Base-by-base conservation (phyloP, 2,888 invertebrate genomes). In the Cataglyphis altisquamis region DNA sequence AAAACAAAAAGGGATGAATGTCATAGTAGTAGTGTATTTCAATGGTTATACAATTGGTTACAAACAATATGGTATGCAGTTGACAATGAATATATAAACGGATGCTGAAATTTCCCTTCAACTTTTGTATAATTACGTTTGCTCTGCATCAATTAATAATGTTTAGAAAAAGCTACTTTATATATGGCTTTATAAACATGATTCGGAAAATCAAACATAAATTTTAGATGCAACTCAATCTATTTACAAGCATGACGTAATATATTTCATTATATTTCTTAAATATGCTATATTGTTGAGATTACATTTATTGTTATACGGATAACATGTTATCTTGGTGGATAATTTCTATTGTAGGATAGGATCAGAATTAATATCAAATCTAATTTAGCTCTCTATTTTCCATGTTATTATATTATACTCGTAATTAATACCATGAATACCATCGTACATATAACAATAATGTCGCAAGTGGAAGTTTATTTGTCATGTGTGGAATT, bases 331-430 rank as follows among this genome's bases (percentile, higher is more conserved):
- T 66, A 64, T 75, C 48, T 48, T 75, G 25, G 36, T 18, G 8
- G 15, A 52, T 66, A 66, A 25, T 66, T 10, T 48, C 18, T 36
- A 25, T 66, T 52, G 64, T 41, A 68, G 29, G 18, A 41, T 15
- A 15, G 3, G 4, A 1, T 41, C 25, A 15, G 2, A 74, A 21
- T 63, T 77, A 77, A 77, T 57, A 55, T 68, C 55, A 29, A 29
- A 64, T 25, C 62, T 67, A 67, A 75, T 75, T 52, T 67, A 39
- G 18, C 12, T 67, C 8, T 39, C 12, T 55, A 29, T 67, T 77
- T 67, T 45, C 25, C 48, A 6, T 29, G n/a, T n/a, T 52, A 64
- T 67, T 55, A 55, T 29, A 39, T 75, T 52, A 77, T n/a, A 41
- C 41, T 25, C 21, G 29, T 77, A 52, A 74, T 75, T 66, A 15